Evolutionary conservation across 1,140 invertebrate species (phyloP), one percentile per base, ranked within the genome.

Genomic region (Drosophila orosa): DNA sequence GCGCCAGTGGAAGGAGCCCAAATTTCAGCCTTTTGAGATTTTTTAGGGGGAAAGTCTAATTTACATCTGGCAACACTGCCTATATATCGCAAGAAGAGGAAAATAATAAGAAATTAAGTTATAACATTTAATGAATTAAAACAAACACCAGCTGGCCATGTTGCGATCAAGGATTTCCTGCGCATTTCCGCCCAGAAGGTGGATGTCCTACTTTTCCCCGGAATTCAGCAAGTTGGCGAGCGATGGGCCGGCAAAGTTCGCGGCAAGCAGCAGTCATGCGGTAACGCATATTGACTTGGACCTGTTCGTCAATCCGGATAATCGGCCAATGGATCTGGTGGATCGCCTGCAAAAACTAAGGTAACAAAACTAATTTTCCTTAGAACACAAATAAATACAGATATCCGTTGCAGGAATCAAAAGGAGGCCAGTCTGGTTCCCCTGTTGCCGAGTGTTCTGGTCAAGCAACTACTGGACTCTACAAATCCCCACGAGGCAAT

Each of bases 401-500:
- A 3, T n/a, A 37, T 7, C 8, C 12, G 15, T 25, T 47, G 24
- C 15, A 89, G 84, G 6, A 78, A 84, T 31, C 84, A 78, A 55
- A 90, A 84, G 22, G 65, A 89, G 29, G 73, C 59, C 9, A 75
- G 48, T 10, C 4, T 40, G 25, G 85, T 89, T 35, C 80, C 84
- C 0, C 59, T 89, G 3, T 39, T 89, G 1, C 50, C 85, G 3
- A 72, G 78, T 50, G 19, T 72, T 27, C 22, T 78, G 25, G 69
- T 75, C 5, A 89, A 90, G 15, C 84, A 78, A n/a, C 27, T 89
- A 7, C 15, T 89, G 13, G 80, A 89, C 13, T 60, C 71, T 1
- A 55, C 63, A 2, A 79, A 47, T 19, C 73, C 80, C 6, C 67
- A 96, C 13, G 93, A 95, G 29, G 92, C 98, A 13, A 75, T 98